phyloP scores from a whole-genome alignment of 2,113 vertebrate genomes.

The Nyctereutes procyonoides region DNA sequence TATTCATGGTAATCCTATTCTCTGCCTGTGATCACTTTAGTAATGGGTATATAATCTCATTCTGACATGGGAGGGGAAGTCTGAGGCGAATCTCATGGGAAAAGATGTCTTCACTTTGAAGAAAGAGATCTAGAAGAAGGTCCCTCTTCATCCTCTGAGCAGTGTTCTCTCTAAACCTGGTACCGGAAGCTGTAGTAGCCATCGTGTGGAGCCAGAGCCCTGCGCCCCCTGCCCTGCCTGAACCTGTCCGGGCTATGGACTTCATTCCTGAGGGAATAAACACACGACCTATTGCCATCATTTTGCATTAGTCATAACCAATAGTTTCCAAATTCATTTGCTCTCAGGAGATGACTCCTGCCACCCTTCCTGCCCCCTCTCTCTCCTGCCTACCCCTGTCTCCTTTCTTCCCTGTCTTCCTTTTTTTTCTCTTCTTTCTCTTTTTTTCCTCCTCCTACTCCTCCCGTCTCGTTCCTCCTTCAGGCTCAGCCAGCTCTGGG shows the following conservation, averaged over 20 bases:
- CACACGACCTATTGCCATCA: neutral
- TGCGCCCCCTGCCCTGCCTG: neutral
- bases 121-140: neutral
- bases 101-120: neutral
- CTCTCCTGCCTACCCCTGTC: neutral
- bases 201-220: neutral
- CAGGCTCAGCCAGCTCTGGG: neutral
- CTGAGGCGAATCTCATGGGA: neutral
- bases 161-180: neutral
- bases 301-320: neutral
- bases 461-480: neutral
- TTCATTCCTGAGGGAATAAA: neutral
- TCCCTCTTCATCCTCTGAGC: neutral
- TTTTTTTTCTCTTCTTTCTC: neutral
- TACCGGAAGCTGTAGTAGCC: neutral
- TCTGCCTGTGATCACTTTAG: neutral
- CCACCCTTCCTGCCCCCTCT: neutral
- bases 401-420: neutral
- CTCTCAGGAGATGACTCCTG: neutral
- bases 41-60: neutral
- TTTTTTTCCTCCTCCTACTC: neutral
- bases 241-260: neutral
- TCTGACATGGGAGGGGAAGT: neutral
- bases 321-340: neutral
- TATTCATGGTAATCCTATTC: neutral